Base-by-base conservation (phyloP, 2,888 invertebrate genomes). In the Cylindroiulus punctatus region DNA sequence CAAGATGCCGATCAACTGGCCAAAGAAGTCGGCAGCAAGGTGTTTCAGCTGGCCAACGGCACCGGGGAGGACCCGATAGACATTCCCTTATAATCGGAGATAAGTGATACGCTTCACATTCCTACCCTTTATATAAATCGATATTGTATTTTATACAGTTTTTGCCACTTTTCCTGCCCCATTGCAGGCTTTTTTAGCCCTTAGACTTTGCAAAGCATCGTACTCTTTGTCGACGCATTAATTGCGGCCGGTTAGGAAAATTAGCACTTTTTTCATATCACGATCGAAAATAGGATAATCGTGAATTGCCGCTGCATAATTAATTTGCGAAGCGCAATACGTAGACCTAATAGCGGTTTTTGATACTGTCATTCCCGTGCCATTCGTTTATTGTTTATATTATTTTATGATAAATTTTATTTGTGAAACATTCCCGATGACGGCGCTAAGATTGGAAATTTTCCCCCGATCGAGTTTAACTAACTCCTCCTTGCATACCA, bases 1-100 rank as follows among this genome's bases (percentile, higher is more conserved):
- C 92, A 93, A 90, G 92, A 94, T 88, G 94, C 95, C 0, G 94
- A 95, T 85, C 92, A 92, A 89, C 91, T 98, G 87, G 96, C 95
- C 10, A 65, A 90, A 86, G 90, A 91, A 88, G 91, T 91, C 7
- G 89, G 89, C 8, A 84, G 89, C 84, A 88, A 88, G 22, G 90
- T 90, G 14, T 90, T 90, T 86, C 88, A 90, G 30, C 86, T 89
- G 42, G 91, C 91, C 22, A 90, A 90, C 81, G 91, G 91, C 26
- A 88, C 90, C 7, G 91, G 91, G 17, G 86, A 84, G 44, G 81
- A 85, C 32, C 87, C 88, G 12, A 84, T 36, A 14, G 36, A 42
- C 84, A 84, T 40, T 40, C 84, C 84, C 26, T 84, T 81, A 81
- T 81, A 81, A 32, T 22, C 12, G 14, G 10, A 8, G 30, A 81